These are phyloP conservation scores for Sesia bembeciformis DNA, from an alignment of 2,888 invertebrate species.

Conservation along the genomic window DNA sequence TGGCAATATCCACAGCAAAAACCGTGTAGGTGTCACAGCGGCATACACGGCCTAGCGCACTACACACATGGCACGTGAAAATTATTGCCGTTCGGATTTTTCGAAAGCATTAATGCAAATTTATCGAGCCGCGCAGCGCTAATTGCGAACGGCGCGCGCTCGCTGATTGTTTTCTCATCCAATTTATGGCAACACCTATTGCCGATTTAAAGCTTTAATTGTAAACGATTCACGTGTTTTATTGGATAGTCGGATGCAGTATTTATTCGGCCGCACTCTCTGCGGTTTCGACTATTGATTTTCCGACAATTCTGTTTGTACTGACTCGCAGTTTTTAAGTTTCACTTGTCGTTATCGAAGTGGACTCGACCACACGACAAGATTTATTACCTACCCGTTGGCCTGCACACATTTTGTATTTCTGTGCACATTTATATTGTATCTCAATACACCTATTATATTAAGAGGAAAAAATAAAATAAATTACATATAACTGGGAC, in stretches of 20 bases:
- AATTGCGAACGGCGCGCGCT: conserved; percentile 68
- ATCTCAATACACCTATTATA: neutral
- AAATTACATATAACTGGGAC: neutral
- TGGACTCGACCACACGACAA: conserved; percentile 14
- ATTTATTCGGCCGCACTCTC: conserved; percentile 58
- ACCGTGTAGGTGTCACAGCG: conserved; percentile 12
- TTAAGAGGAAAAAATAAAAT: neutral
- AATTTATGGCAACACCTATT: conserved; percentile 75
- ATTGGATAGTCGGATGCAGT: conserved; percentile 66
- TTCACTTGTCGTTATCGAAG: conserved; percentile 25
- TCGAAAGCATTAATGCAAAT: conserved; percentile 74
- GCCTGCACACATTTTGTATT: conserved; percentile 4
- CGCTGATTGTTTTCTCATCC: conserved; percentile 72
- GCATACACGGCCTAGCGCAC: conserved; percentile 27
- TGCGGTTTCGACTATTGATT: conserved; percentile 69
- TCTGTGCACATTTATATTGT: neutral
- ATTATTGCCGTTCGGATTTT: conserved; percentile 70
- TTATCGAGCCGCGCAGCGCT: conserved; percentile 71
- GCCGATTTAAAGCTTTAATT: conserved; percentile 75
- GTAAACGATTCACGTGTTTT: conserved; percentile 73
- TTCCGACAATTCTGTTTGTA: conserved; percentile 38
- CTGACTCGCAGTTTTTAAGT: conserved; percentile 35
- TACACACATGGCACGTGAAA: conserved; percentile 59
- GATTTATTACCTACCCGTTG: conserved; percentile 23
- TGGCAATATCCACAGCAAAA: conserved; percentile 9